Conservation (phyloP, 2,888 invertebrate genomes). For the Xanthia icteritia region DNA sequence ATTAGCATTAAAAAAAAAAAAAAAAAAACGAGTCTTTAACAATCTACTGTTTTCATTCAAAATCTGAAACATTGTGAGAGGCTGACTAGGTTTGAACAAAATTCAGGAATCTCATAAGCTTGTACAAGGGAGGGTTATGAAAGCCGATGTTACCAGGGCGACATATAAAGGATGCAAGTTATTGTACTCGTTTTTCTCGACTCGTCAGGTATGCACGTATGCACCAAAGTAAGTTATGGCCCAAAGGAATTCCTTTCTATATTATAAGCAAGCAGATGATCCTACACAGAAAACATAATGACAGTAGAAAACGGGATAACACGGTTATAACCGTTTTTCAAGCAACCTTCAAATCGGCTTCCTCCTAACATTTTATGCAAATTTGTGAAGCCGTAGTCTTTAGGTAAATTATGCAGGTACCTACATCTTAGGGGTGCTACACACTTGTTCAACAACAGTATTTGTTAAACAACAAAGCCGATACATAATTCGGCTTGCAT, state of each 20-base stretch:
- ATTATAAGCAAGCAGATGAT: slow-evolving; percentile 12
- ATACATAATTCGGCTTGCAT: not conserved
- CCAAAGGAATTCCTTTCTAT: slow-evolving; percentile 42
- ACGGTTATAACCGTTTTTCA: not conserved
- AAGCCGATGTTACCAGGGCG: slow-evolving; percentile 13
- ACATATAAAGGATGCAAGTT: slow-evolving; percentile 35
- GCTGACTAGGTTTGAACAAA: not conserved
- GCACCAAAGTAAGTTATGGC: slow-evolving; percentile 38
- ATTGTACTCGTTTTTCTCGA: slow-evolving; percentile 50
- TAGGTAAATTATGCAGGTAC: not conserved
- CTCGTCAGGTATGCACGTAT: slow-evolving; percentile 53
- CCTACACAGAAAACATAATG: slow-evolving; percentile 1
- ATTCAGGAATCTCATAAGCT: slow-evolving; percentile 47
- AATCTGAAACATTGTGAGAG: not conserved
- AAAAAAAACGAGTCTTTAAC: too few relatives aligned
- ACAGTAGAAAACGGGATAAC: not conserved
- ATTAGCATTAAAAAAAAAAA: not conserved
- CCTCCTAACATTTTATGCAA: slow-evolving; percentile 17
- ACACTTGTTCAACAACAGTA: not conserved
- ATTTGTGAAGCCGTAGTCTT: slow-evolving; percentile 15
- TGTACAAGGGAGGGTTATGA: slow-evolving; percentile 23
- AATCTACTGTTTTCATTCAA: not conserved
- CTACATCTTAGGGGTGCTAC: not conserved
- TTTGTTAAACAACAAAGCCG: not conserved
- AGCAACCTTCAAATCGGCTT: not conserved